These are phyloP conservation scores for Dendrocopos noguchii DNA, from an alignment of 2,113 vertebrate species.

Conservation along the genomic window DNA sequence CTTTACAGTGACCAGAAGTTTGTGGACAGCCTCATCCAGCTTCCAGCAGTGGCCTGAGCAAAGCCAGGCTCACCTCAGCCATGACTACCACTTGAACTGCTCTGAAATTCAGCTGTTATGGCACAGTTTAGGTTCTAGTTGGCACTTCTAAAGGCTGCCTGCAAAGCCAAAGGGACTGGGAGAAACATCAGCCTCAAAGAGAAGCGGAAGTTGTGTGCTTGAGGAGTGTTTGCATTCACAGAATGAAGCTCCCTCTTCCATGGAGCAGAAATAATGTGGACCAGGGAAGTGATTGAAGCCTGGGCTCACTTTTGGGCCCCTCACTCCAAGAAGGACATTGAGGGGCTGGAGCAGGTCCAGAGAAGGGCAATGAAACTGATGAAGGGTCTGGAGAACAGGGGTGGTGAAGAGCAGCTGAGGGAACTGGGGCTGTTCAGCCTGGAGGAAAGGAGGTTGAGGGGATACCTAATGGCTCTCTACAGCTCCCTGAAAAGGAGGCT, in stretches of 20 bases:
- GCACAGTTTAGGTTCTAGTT: neutral
- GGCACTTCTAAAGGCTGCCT: neutral
- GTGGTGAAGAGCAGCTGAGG: too few species aligned
- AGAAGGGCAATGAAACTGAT: too few species aligned
- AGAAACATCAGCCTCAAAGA: neutral
- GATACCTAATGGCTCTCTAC: too few species aligned
- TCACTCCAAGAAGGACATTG: too few species aligned
- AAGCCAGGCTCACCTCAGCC: neutral
- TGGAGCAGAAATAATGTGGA: neutral
- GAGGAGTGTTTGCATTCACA: neutral
- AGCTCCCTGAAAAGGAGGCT: too few species aligned
- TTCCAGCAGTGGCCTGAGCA: neutral
- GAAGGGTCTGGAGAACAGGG: too few species aligned
- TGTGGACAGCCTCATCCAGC: neutral
- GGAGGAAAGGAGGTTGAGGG: too few species aligned
- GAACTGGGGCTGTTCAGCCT: too few species aligned
- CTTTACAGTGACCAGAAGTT: neutral
- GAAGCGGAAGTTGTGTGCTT: fast-evolving
- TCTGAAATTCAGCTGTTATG: neutral
- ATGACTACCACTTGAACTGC: neutral
- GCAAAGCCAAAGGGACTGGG: neutral
- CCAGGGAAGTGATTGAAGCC: too few species aligned
- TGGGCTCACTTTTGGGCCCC: too few species aligned
- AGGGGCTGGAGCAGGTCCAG: too few species aligned
- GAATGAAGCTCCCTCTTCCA: neutral